Evolutionary conservation across 2,113 vertebrate genomes (phyloP).

Genomic region (Python bivittatus): DNA sequence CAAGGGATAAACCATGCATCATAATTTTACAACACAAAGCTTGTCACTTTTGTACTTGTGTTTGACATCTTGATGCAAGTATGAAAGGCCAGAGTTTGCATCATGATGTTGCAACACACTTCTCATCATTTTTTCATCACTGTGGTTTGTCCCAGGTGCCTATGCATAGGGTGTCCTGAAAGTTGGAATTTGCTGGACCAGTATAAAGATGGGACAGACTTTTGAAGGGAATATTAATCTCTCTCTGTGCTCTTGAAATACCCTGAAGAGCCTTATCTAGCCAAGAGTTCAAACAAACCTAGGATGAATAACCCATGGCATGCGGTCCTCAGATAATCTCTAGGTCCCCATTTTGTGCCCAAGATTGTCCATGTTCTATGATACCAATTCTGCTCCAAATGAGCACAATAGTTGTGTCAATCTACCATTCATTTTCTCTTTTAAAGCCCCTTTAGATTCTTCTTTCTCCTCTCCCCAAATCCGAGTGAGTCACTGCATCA

Average conservation of each 20-base stretch:
- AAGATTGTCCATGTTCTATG: not conserved
- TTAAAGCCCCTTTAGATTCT: not conserved
- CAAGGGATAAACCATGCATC: not conserved
- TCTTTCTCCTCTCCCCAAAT: not conserved
- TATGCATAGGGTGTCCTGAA: not conserved
- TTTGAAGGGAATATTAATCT: not conserved
- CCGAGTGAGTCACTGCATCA: not conserved
- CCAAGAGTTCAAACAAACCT: not conserved
- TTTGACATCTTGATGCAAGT: not conserved
- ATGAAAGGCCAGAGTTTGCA: not conserved
- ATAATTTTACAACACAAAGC: not conserved
- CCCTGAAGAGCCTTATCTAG: not conserved
- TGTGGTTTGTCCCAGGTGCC: not conserved
- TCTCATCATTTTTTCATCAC: not conserved
- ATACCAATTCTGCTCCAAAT: not conserved
- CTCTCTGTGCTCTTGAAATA: not conserved
- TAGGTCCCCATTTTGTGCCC: not conserved
- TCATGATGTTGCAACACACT: not conserved
- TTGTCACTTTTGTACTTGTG: not conserved
- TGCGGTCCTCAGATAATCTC: not conserved
- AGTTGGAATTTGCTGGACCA: not conserved
- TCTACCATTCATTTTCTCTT: not conserved
- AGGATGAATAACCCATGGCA: not conserved
- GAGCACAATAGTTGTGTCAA: not conserved
- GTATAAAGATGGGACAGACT: not conserved